A percentile compares a stretch with the other conserved stretches of the same genome.
These are phyloP conservation scores for Stenodera caucasica DNA, from an alignment of 2,888 invertebrate genomes.

Conservation along the genomic window DNA sequence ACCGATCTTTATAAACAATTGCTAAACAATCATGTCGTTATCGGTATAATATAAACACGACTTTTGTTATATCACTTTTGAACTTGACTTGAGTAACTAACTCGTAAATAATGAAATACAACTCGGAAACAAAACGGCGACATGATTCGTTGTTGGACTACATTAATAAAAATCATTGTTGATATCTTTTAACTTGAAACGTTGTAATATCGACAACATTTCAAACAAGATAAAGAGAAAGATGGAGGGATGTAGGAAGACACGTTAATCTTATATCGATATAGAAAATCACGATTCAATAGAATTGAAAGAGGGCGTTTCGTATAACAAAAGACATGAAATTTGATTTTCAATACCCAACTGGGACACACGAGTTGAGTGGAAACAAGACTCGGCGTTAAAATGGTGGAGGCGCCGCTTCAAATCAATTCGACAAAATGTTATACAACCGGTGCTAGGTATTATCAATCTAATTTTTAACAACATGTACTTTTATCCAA, in stretches of 20 bases:
- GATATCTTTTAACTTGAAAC: constrained; percentile 10
- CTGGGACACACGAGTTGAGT: neutral
- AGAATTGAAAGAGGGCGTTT: neutral
- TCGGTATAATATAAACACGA: constrained; percentile 41
- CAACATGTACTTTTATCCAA: too few species aligned
- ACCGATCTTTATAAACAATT: constrained; percentile 43
- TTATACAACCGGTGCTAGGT: too few species aligned
- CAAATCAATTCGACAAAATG: neutral
- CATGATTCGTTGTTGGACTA: constrained; percentile 34
- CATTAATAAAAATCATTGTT: constrained; percentile 28
- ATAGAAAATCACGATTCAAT: constrained; percentile 6
- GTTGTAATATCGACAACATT: neutral
- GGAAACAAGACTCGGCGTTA: neutral
- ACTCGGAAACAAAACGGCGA: constrained; percentile 41
- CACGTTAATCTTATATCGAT: constrained; percentile 12
- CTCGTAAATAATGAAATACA: constrained; percentile 42
- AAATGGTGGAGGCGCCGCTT: constrained; percentile 10
- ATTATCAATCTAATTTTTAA: constrained; percentile 1
- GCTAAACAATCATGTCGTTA: constrained; percentile 44
- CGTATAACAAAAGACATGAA: neutral
- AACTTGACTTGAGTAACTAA: constrained; percentile 35
- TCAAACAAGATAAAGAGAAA: constrained; percentile 1
- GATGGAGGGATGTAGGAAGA: neutral
- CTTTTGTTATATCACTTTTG: constrained; percentile 44
- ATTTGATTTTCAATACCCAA: constrained; percentile 4